phyloP scores from a whole-genome alignment of 2,113 vertebrate species.

The Colossoma macropomum region DNA sequence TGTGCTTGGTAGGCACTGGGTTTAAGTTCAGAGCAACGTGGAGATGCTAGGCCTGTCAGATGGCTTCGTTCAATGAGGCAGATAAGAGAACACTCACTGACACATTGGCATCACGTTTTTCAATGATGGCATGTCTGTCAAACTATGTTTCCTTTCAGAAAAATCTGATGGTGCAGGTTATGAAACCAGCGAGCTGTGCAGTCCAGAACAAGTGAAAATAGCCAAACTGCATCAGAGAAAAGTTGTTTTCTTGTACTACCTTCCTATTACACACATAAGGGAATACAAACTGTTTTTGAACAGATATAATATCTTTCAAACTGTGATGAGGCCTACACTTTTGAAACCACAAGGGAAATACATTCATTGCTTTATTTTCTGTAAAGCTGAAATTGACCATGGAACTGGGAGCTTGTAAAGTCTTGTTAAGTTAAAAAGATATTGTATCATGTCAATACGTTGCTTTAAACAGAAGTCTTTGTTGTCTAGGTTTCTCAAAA shows the following conservation, averaged over 20 bases:
- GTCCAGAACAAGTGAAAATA: not conserved
- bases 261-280: not conserved
- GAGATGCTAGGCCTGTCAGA: conserved; percentile 64
- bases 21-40: conserved; percentile 44
- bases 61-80: conserved; percentile 61
- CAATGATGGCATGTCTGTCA: conserved; percentile 41
- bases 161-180: conserved; percentile 4
- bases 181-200: conserved; percentile 24
- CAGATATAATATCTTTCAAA: not conserved
- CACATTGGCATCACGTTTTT: conserved; percentile 41
- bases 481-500: too few relatives aligned
- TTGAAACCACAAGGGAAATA: too few relatives aligned
- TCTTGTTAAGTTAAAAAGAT: too few relatives aligned
- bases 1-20: conserved; percentile 56
- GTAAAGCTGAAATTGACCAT: too few relatives aligned
- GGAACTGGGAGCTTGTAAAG: too few relatives aligned
- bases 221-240: not conserved
- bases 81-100: conserved; percentile 38
- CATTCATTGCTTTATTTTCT: too few relatives aligned
- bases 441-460: too few relatives aligned
- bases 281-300: not conserved
- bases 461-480: too few relatives aligned
- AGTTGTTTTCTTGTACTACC: not conserved
- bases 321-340: not conserved
- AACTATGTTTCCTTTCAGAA: conserved; percentile 9